Evolutionary conservation across 1,140 invertebrate species (phyloP), one percentile per base, ranked within the genome.

Genomic region (Sinella curviseta): DNA sequence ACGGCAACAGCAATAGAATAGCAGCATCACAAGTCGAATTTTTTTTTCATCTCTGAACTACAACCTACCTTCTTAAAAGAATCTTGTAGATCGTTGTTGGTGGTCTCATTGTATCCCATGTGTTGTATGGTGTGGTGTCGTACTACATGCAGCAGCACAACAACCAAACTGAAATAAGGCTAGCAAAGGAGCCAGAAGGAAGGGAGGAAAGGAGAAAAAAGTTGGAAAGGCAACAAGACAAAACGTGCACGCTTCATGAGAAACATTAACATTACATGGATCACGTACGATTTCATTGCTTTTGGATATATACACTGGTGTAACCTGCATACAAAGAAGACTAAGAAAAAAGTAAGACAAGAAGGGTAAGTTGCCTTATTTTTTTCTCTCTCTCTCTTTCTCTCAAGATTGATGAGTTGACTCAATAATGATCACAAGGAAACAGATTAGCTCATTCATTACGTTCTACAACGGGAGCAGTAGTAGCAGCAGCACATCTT

Each of bases 371-470:
- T 17, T 8, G 39, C 39, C 4, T 8, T 4, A 4, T 17, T 60
- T 24, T 24, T 24, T 60, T 60, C n/a, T 60, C 24, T n/a, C n/a
- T 60, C 55, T 60, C 3, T 24, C 24, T 60, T 24, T 60, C 24
- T 17, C 14, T 26, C 55, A 60, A 60, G 55, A 60, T 60, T 60
- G 55, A 60, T 60, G 55, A 60, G 55, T 60, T 60, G 55, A 60
- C 55, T 60, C 55, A 60, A 60, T 60, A 60, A 60, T 60, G 55
- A 60, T 60, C 55, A 60, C 55, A 60, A 26, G 55, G 55, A 60
- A 60, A 60, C 14, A 60, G 55, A 60, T 60, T 60, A 60, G 55
- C 55, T 60, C 55, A 60, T 60, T 60, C 55, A 60, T 60, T 60
- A 60, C 55, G 3, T 24, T 4, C 14, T 60, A 60, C 24, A 60